phyloP scores from a whole-genome alignment of 1,140 invertebrate species.

The Drosophila burlai region DNA sequence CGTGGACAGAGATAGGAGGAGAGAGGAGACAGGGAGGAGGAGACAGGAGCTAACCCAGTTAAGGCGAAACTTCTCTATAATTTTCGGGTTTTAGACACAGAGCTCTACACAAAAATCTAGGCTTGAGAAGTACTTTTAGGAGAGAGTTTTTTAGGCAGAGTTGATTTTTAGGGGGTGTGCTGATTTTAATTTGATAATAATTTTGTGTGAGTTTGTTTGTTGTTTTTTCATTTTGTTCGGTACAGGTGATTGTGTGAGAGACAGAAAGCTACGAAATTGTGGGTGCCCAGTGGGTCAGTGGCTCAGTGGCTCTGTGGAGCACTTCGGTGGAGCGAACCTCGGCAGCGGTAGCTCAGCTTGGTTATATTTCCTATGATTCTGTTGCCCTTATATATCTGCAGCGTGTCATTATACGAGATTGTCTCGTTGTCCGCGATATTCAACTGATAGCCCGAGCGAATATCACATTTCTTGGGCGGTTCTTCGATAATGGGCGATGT shows the following conservation, averaged over 20 bases:
- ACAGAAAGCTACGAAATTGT: constrained; percentile 22
- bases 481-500: constrained; percentile 80
- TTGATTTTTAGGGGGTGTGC: constrained; percentile 7
- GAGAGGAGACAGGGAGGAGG: constrained; percentile 6
- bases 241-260: constrained; percentile 22
- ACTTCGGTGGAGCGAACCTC: constrained; percentile 72
- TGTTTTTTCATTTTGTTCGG: no score
- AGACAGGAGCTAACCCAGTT: constrained; percentile 35
- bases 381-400: constrained; percentile 70
- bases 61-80: constrained; percentile 11
- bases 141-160: constrained; percentile 16
- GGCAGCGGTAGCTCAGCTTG: constrained; percentile 74
- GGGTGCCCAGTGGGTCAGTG: constrained; percentile 10
- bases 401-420: constrained; percentile 79
- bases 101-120: constrained; percentile 34
- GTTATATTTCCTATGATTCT: constrained; percentile 83
- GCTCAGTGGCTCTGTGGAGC: constrained; percentile 18
- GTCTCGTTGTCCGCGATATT: constrained; percentile 80
- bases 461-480: constrained; percentile 73
- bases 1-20: not conserved
- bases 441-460: constrained; percentile 76
- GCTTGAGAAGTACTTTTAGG: constrained; percentile 16
- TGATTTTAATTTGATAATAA: not conserved
- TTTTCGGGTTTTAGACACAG: constrained; percentile 26
- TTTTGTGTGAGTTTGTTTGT: not conserved